Evolutionary conservation across 2,797 vertebrate species (phyloP).

Genomic region (Cheirogaleus major): DNA sequence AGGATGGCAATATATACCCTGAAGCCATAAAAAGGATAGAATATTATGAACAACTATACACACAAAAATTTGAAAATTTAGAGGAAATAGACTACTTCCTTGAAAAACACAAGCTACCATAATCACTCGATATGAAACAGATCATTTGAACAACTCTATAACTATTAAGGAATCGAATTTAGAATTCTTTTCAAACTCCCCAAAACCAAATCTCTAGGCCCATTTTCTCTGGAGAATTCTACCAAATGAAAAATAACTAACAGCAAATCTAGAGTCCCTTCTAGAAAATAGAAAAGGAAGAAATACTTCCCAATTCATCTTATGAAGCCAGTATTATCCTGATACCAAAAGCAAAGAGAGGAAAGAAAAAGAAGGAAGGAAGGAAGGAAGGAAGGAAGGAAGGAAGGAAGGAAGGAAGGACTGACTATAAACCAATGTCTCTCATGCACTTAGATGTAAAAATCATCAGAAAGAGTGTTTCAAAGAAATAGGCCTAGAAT

Average conservation of each 20-base stretch:
- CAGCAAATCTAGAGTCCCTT: not conserved
- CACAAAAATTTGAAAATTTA: not conserved
- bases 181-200: not conserved
- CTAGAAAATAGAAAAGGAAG: not conserved
- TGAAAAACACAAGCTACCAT: not conserved
- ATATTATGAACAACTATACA: not conserved
- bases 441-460: conserved; percentile 23
- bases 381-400: no score
- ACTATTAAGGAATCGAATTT: not conserved
- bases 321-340: not conserved
- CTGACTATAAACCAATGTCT: not conserved
- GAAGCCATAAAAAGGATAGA: not conserved
- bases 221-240: not conserved
- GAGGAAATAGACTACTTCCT: not conserved
- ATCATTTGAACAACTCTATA: not conserved
- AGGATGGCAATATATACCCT: not conserved
- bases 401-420: no score
- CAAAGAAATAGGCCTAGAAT: not conserved
- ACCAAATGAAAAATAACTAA: not conserved
- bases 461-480: not conserved
- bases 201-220: not conserved
- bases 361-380: not conserved
- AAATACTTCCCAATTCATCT: not conserved
- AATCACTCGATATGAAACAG: not conserved
- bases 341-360: not conserved